phyloP scores from a whole-genome alignment of 2,888 invertebrate species.

The Leptura quadrifasciata region DNA sequence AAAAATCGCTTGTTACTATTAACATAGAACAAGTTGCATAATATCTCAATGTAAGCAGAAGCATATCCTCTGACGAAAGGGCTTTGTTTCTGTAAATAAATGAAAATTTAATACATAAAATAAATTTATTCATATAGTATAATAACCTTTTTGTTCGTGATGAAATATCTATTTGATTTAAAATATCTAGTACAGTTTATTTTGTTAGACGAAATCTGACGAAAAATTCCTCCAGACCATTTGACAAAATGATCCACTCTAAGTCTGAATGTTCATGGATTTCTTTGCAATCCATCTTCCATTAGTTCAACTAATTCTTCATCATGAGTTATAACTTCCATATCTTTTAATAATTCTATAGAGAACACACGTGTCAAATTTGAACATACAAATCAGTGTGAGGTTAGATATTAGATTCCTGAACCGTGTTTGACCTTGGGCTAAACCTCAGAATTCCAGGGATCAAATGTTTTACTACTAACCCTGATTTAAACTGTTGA shows the following conservation, averaged over 20 bases:
- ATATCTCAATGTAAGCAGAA: background rate
- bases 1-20: constrained; percentile 6
- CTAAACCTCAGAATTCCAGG: background rate
- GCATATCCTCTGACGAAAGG: background rate
- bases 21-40: constrained; percentile 12
- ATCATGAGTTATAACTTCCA: background rate
- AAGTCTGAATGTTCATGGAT: background rate
- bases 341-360: background rate
- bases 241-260: background rate
- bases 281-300: background rate
- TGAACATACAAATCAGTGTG: background rate
- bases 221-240: background rate
- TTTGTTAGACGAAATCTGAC: too few relatives aligned
- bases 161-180: too few relatives aligned
- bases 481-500: background rate
- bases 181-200: too few relatives aligned
- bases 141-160: background rate
- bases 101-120: background rate
- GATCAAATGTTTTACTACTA: background rate
- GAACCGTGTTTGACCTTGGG: background rate
- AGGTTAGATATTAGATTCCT: background rate
- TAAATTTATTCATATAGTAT: background rate
- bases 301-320: background rate
- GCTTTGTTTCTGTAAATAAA: constrained; percentile 11
- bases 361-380: background rate